phyloP scores from a whole-genome alignment of 2,113 vertebrate genomes.

The Macroglossus sobrinus region DNA sequence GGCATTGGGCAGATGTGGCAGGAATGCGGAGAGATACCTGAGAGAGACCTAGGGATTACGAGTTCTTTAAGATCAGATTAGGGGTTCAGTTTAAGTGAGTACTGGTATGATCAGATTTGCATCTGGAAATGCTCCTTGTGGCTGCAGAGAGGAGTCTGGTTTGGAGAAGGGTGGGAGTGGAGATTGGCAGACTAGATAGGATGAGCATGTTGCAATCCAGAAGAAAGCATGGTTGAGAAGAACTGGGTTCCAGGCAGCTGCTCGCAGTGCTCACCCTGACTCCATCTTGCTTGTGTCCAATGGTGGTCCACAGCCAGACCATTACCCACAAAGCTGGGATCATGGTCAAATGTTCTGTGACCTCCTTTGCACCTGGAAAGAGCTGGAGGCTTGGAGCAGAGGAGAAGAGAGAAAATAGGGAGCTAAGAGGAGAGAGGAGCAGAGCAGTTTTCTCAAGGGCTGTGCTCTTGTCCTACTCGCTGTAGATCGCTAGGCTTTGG shows the following conservation, averaged over 20 bases:
- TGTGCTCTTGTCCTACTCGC: background rate
- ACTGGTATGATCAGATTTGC: background rate
- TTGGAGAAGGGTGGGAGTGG: background rate
- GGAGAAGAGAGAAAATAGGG: background rate
- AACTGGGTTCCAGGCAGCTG: background rate
- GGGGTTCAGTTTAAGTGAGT: background rate
- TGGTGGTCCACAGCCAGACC: background rate
- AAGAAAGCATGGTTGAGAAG: background rate
- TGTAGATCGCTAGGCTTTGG: background rate
- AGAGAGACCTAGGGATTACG: background rate
- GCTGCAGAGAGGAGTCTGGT: background rate
- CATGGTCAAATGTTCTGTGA: background rate
- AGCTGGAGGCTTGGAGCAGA: background rate
- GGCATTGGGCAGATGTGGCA: fast-evolving
- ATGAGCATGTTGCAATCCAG: background rate
- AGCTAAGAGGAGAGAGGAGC: background rate
- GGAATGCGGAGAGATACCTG: fast-evolving
- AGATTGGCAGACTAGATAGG: no score
- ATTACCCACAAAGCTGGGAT: background rate
- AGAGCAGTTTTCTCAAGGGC: background rate
- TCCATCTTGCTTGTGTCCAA: background rate
- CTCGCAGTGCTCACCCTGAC: background rate
- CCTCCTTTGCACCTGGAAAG: background rate
- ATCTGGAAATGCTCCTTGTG: background rate
- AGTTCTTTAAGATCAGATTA: background rate